Conservation (phyloP, 2,888 invertebrate species). For the Drosophila monieri region DNA sequence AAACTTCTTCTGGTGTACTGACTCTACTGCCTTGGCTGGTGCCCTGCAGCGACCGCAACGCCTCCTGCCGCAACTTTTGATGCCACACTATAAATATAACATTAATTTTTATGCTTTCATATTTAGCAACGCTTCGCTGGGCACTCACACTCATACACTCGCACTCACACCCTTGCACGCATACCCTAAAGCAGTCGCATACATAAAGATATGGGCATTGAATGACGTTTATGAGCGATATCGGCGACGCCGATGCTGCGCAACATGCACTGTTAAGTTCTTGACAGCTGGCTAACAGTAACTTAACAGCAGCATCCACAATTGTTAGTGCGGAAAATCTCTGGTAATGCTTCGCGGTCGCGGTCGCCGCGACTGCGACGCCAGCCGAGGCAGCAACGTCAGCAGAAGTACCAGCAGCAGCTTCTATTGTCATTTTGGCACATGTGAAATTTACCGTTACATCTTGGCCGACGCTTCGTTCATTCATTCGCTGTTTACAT, state of each 20-base stretch:
- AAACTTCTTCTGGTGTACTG: constrained; percentile 7
- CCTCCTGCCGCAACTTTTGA: constrained; percentile 64
- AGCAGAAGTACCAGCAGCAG: constrained; percentile 20
- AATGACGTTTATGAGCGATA: constrained; percentile 79
- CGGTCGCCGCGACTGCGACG: constrained; percentile 32
- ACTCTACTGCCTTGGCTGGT: constrained; percentile 16
- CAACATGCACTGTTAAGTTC: constrained; percentile 38
- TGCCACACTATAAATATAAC: constrained; percentile 80
- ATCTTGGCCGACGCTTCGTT: constrained; percentile 73
- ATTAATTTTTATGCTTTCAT: constrained; percentile 80
- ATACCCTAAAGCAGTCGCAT: constrained; percentile 31
- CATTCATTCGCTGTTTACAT: constrained; percentile 81
- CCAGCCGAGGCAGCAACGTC: constrained; percentile 28
- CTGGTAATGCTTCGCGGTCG: constrained; percentile 36
- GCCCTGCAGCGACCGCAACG: constrained; percentile 69
- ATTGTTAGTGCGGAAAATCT: constrained; percentile 42
- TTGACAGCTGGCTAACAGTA: constrained; percentile 46
- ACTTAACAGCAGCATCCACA: constrained; percentile 61
- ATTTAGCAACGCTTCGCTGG: constrained; percentile 77
- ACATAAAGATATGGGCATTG: constrained; percentile 70
- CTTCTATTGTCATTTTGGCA: constrained; percentile 77
- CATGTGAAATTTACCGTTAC: constrained; percentile 80
- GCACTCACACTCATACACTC: constrained; percentile 53
- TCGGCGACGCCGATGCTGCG: constrained; percentile 42
- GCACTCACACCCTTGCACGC: constrained; percentile 34